Percentiles rank a stretch among this genome's conserved stretches.
phyloP scores from a whole-genome alignment of 2,113 vertebrate genomes.

The Trichechus manatus region DNA sequence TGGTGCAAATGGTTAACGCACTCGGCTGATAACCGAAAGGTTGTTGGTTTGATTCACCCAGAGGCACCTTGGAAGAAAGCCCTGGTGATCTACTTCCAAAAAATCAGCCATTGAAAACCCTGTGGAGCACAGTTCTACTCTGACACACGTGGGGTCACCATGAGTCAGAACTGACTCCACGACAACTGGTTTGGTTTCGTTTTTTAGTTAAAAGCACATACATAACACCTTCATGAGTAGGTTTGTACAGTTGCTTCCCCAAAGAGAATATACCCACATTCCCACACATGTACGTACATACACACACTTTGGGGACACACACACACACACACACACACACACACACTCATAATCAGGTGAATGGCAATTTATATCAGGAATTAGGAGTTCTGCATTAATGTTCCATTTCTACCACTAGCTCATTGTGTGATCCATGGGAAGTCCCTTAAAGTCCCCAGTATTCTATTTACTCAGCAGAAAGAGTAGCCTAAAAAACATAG shows the following conservation, averaged over 20 bases:
- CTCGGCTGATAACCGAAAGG: background rate
- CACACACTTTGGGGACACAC: background rate
- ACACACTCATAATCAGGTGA: background rate
- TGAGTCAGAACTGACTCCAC: background rate
- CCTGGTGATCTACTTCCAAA: background rate
- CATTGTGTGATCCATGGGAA: background rate
- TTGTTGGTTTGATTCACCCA: background rate
- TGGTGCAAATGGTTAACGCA: background rate
- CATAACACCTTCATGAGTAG: background rate
- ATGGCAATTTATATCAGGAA: background rate
- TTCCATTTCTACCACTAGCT: constrained; percentile 16
- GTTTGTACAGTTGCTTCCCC: background rate
- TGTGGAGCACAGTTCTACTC: background rate
- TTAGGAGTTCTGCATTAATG: background rate
- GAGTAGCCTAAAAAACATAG: background rate
- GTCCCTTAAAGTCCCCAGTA: background rate
- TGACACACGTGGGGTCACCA: background rate
- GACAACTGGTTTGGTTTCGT: background rate
- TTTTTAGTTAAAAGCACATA: background rate
- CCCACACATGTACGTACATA: background rate
- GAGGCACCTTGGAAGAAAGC: background rate
- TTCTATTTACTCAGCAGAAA: background rate
- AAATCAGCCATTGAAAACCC: background rate
- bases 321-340: background rate
- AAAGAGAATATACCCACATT: background rate